Percentiles rank a stretch among this genome's conserved stretches.
These are phyloP conservation scores for Hyles lineata DNA, from an alignment of 2,888 invertebrate species.

Conservation along the genomic window DNA sequence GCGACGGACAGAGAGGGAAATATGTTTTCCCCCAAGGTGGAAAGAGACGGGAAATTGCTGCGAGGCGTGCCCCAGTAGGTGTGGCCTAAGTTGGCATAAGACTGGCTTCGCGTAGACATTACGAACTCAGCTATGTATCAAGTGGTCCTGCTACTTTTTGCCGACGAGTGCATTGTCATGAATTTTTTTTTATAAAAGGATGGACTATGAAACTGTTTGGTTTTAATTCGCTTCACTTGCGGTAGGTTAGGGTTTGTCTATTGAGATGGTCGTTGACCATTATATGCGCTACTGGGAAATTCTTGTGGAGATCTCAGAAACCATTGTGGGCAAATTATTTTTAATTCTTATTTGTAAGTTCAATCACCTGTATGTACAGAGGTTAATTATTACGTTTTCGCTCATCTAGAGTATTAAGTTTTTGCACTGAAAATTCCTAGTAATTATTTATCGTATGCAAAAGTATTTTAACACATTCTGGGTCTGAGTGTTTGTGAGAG, in stretches of 20 bases:
- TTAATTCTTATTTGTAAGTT: neutral
- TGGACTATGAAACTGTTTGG: slow-evolving; percentile 68
- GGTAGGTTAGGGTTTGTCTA: slow-evolving; percentile 61
- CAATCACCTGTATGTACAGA: too few relatives aligned
- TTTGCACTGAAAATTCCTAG: too few relatives aligned
- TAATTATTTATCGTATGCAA: too few relatives aligned
- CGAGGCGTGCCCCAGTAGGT: slow-evolving; percentile 71
- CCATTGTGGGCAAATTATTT: neutral
- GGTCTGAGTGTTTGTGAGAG: too few relatives aligned
- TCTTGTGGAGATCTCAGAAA: neutral
- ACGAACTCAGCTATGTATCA: slow-evolving; percentile 64
- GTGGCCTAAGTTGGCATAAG: slow-evolving; percentile 77
- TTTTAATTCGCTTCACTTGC: slow-evolving; percentile 60
- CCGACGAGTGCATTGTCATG: slow-evolving; percentile 74
- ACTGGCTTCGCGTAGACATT: slow-evolving; percentile 43
- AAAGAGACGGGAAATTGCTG: slow-evolving; percentile 52
- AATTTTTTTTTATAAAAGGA: slow-evolving; percentile 61
- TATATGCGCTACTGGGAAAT: neutral
- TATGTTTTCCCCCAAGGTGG: slow-evolving; percentile 44
- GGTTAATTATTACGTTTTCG: too few relatives aligned
- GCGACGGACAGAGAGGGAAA: slow-evolving; percentile 59
- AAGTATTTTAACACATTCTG: too few relatives aligned
- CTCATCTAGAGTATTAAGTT: too few relatives aligned
- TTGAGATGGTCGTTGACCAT: neutral
- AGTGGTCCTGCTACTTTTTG: slow-evolving; percentile 64